These are phyloP conservation scores for Homalodisca vitripennis DNA, from an alignment of 1,140 invertebrate species.

Conservation along the genomic window DNA sequence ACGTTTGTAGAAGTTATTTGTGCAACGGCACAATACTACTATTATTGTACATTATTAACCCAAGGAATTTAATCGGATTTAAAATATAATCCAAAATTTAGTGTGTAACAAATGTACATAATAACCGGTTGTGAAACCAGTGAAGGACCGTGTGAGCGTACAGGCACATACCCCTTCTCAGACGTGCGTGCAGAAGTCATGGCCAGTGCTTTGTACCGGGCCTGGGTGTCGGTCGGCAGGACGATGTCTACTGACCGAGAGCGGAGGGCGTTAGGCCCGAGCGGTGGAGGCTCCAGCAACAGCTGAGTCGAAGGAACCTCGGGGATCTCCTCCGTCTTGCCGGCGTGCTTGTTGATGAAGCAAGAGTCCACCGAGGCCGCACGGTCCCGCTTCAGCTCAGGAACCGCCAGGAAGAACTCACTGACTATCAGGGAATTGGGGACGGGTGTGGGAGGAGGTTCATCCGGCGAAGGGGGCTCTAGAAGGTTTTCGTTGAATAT, in stretches of 20 bases:
- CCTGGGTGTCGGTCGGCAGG: constrained; percentile 81
- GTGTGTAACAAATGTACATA: background rate
- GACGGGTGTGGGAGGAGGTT: constrained; percentile 44
- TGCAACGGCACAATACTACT: too few species aligned
- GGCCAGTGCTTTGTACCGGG: constrained; percentile 73
- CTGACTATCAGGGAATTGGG: constrained; percentile 51
- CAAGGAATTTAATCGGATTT: too few species aligned
- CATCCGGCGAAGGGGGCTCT: constrained; percentile 36
- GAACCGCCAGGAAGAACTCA: constrained; percentile 79
- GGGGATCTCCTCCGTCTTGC: constrained; percentile 61
- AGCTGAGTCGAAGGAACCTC: constrained; percentile 59
- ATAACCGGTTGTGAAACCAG: background rate
- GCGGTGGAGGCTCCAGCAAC: constrained; percentile 46
- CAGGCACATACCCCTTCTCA: constrained; percentile 26
- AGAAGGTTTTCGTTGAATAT: constrained; percentile 58
- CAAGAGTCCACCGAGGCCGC: constrained; percentile 84
- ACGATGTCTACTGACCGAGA: constrained; percentile 90
- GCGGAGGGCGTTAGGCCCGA: constrained; percentile 53
- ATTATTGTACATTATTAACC: too few species aligned
- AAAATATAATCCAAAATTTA: background rate
- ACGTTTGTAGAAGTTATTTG: too few species aligned
- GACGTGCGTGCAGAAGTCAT: constrained; percentile 31
- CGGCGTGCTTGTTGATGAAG: constrained; percentile 68
- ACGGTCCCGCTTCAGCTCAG: constrained; percentile 74
- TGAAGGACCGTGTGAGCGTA: background rate